Evolutionary conservation across 2,797 vertebrate species (phyloP).

Genomic region (Tragopan temminckii): DNA sequence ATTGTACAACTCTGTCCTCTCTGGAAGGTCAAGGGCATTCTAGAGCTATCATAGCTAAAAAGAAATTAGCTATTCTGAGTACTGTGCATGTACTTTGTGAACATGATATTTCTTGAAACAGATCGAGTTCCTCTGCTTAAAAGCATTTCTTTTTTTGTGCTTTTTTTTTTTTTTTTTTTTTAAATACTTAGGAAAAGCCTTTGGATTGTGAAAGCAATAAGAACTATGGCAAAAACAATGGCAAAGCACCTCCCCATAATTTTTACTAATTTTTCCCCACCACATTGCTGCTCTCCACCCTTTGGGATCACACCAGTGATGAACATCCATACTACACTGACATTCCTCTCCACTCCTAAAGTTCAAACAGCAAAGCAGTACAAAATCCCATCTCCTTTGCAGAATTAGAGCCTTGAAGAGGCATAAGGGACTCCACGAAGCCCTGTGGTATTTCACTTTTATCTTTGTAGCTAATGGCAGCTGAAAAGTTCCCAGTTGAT

Average conservation of each 20-base stretch:
- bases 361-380: neutral
- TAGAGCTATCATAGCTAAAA: constrained; percentile 32
- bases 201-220: neutral
- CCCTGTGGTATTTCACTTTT: neutral
- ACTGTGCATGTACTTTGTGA: constrained; percentile 30
- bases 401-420: neutral
- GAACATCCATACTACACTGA: neutral
- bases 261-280: neutral
- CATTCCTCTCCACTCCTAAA: neutral
- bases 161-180: neutral
- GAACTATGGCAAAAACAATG: neutral
- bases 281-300: neutral
- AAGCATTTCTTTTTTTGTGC: neutral
- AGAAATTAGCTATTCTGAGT: constrained; percentile 44
- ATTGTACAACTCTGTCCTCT: constrained; percentile 18
- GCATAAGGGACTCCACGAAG: neutral
- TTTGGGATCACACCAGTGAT: neutral
- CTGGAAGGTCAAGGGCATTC: constrained; percentile 67
- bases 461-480: neutral
- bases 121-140: constrained; percentile 16
- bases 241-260: neutral
- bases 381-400: neutral
- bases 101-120: constrained; percentile 22
- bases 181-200: constrained; percentile 12
- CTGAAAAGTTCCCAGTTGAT: neutral